Evolutionary conservation across 92 coral and sea anemone genomes (phyloP), one percentile per base, ranked within the genome.

Genomic region (Zoanthus gigantus): DNA sequence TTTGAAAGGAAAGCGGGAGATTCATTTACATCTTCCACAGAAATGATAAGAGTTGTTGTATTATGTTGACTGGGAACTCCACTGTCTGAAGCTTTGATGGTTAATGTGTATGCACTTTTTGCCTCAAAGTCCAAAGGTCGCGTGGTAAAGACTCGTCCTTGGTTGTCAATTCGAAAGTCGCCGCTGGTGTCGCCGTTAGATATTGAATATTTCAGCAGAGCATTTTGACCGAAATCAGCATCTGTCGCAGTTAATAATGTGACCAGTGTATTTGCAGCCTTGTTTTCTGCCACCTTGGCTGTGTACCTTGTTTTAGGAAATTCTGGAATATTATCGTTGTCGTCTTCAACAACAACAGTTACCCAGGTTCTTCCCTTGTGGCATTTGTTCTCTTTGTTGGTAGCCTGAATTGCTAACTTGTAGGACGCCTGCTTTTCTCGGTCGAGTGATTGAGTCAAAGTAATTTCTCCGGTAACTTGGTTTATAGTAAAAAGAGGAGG

Each of bases 311-410:
- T 45, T n/a, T 29, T 23, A 1, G 68, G 45, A 48, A 95, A 95
- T 18, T 15, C 2, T 11, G 98, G 98, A 0, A 71, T 0, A 48
- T 95, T 80, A 45, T 95, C 98, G 69, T 95, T 95, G 13, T 65
- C 90, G 50, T 95, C 98, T 2, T 69, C 60, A 0, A 95, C 94
- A 31, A 76, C 29, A 9, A 95, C 93, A 0, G 79, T 77, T 18
- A 95, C 95, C 32, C 90, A 91, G 3, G 98, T 92, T 11, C 99
- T 90, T n/a, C 99, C 98, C 68, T 94, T 95, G 77, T 95, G 98
- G 9, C 98, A 95, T 7, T 74, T 78, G 74, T 91, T 95, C 0
- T 72, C 48, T 1, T 34, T 56, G 89, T 95, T 86, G 60, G 82
- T 91, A 4, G 90, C 98, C 8, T 89, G 85, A 13, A 95, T 93